These are phyloP conservation scores for Chinchilla lanigera DNA, from an alignment of 2,113 vertebrate genomes.

Conservation along the genomic window DNA sequence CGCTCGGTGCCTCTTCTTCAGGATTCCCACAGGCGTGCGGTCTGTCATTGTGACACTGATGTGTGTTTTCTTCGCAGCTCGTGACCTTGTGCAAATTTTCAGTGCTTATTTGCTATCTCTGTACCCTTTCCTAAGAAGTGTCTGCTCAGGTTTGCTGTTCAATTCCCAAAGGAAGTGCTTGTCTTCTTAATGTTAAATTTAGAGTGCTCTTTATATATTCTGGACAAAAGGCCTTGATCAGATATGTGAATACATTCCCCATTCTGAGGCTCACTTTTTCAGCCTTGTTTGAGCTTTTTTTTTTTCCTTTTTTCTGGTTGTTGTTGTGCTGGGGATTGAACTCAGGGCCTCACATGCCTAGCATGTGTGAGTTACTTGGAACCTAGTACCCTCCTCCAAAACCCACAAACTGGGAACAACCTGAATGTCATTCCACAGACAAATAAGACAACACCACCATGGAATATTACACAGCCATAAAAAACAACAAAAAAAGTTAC, in stretches of 20 bases:
- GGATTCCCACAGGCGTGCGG: neutral
- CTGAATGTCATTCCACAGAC: neutral
- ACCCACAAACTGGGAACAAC: neutral
- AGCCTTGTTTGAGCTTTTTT: neutral
- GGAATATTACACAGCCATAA: neutral
- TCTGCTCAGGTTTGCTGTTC: neutral
- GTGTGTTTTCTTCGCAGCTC: neutral
- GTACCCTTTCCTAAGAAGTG: neutral
- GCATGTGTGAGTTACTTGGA: neutral
- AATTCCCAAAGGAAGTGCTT: neutral
- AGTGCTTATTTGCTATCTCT: neutral
- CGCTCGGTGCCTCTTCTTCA: neutral
- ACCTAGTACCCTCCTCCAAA: neutral
- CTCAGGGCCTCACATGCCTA: neutral
- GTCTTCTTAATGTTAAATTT: constrained; percentile 7
- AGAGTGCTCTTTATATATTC: neutral
- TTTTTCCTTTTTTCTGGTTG: neutral
- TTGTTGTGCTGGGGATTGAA: neutral
- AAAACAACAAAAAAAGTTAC: too few relatives aligned
- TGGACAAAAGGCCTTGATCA: neutral
- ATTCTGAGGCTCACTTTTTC: neutral
- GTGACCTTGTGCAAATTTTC: neutral
- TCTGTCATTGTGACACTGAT: neutral
- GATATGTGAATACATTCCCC: neutral
- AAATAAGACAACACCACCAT: neutral